A percentile compares a stretch with the other conserved stretches of the same genome.
phyloP scores from a whole-genome alignment of 2,888 invertebrate species.

The Pachycephus smyrnensis region DNA sequence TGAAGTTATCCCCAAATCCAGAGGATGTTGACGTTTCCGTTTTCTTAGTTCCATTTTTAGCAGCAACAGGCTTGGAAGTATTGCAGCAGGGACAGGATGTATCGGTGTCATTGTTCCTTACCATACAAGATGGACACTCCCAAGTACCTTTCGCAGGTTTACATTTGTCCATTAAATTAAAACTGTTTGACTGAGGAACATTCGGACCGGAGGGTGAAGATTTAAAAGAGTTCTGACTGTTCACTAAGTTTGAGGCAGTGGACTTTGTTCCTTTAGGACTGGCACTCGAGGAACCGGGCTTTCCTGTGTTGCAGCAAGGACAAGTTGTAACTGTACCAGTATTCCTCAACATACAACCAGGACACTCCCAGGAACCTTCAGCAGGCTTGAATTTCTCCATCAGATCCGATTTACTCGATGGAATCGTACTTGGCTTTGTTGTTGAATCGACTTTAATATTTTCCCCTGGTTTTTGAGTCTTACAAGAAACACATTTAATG shows the following conservation, averaged over 20 bases:
- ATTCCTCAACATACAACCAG: slow-evolving; percentile 74
- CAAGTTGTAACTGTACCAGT: slow-evolving; percentile 36
- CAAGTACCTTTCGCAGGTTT: slow-evolving; percentile 72
- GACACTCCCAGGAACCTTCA: slow-evolving; percentile 72
- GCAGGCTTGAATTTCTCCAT: slow-evolving; percentile 50
- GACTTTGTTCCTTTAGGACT: slow-evolving; percentile 27
- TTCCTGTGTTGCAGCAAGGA: slow-evolving; percentile 56
- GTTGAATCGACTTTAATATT: slow-evolving; percentile 20
- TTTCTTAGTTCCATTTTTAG: slow-evolving; percentile 17
- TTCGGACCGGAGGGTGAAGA: slow-evolving; percentile 28
- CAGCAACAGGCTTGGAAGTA: slow-evolving; percentile 59
- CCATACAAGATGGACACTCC: slow-evolving; percentile 76
- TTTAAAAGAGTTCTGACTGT: background rate
- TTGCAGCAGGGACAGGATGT: slow-evolving; percentile 71
- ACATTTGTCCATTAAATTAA: slow-evolving; percentile 62
- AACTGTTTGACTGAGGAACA: background rate
- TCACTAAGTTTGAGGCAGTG: background rate
- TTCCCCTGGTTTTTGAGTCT: slow-evolving; percentile 66
- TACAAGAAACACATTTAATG: slow-evolving; percentile 70
- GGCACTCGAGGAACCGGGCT: slow-evolving; percentile 48
- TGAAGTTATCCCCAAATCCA: slow-evolving; percentile 61
- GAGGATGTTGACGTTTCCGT: slow-evolving; percentile 19
- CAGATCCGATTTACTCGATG: slow-evolving; percentile 26
- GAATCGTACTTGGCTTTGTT: slow-evolving; percentile 13
- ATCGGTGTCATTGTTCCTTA: slow-evolving; percentile 70